Evolutionary conservation across 2,888 invertebrate genomes (phyloP), one percentile per base, ranked within the genome.

Genomic region (Zaprionus obscuricornis): DNA sequence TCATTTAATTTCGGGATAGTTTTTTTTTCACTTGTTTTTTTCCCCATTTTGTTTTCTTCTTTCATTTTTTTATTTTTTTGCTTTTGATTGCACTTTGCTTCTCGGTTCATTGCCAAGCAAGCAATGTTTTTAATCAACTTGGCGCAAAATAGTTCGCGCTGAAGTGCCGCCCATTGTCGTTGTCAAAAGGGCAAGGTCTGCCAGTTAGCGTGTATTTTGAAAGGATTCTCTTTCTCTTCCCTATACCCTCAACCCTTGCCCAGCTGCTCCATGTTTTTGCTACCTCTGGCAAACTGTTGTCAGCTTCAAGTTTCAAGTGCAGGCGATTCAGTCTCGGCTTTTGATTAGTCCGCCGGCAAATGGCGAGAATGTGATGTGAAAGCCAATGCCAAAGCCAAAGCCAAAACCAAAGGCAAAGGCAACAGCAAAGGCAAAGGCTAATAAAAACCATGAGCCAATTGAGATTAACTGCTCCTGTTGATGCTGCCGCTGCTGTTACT

Each of bases 61-160:
- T n/a, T n/a, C n/a, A n/a, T n/a, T n/a, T n/a, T n/a, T n/a, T n/a
- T n/a, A n/a, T n/a, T n/a, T n/a, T 6, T 37, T 39, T 24, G 40
- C 24, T 36, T 49, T 31, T 16, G 4, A 13, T 18, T 46, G 14
- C n/a, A 18, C n/a, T 27, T 46, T 33, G 40, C 24, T 51, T 24
- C 16, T 13, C 62, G 63, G 58, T 78, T 67, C 73, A 85, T 85
- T 78, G 86, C 55, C 55, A 54, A 31, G 27, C 8, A 2, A 8
- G 42, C 43, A 59, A 66, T 85, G 85, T 73, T 86, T 84, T 79
- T 86, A 79, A 79, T 79, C 77, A 86, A 79, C 70, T 86, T 64
- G 74, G 49, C 52, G 56, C 59, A 64, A 69, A 86, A 81, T 85
- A 75, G 74, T 74, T 73, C 37, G 62, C 57, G 66, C 40, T 79